These are phyloP conservation scores for Puma concolor DNA, from an alignment of 2,113 vertebrate genomes.

Conservation along the genomic window DNA sequence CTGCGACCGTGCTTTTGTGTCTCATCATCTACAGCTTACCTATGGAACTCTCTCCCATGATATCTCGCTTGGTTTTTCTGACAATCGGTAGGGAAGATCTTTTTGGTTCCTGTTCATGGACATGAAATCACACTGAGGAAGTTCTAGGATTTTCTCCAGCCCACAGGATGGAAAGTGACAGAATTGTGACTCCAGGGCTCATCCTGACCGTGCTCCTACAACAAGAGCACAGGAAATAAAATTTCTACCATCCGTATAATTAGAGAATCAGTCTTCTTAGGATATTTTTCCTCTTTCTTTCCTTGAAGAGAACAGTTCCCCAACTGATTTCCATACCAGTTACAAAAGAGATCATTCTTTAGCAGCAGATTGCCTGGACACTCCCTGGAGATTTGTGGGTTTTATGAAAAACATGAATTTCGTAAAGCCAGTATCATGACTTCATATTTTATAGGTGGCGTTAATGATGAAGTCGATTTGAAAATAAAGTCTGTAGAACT, in stretches of 20 bases:
- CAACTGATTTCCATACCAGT: neutral
- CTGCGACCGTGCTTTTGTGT: neutral
- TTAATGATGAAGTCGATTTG: slow-evolving; percentile 40
- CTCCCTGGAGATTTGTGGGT: slow-evolving; percentile 7
- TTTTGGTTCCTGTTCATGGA: neutral
- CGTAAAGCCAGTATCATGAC: neutral
- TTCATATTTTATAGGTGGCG: slow-evolving; percentile 51
- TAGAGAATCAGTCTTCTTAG: neutral
- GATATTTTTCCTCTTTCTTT: neutral
- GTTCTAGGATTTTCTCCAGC: neutral
- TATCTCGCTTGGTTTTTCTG: neutral
- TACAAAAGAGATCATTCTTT: neutral
- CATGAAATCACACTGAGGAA: neutral
- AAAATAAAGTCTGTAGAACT: slow-evolving; percentile 54
- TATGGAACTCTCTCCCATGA: neutral
- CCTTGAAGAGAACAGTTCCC: neutral
- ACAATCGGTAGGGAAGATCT: neutral
- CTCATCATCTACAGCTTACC: neutral
- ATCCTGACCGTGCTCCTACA: neutral
- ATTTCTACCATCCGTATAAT: neutral
- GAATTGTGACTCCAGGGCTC: neutral
- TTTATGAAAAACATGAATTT: slow-evolving; percentile 25
- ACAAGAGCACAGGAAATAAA: neutral
- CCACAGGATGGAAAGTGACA: neutral
- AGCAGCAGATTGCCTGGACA: neutral